These are phyloP conservation scores for Montipora capricornis DNA, from an alignment of 64 coral and sea anemone species.

Conservation along the genomic window DNA sequence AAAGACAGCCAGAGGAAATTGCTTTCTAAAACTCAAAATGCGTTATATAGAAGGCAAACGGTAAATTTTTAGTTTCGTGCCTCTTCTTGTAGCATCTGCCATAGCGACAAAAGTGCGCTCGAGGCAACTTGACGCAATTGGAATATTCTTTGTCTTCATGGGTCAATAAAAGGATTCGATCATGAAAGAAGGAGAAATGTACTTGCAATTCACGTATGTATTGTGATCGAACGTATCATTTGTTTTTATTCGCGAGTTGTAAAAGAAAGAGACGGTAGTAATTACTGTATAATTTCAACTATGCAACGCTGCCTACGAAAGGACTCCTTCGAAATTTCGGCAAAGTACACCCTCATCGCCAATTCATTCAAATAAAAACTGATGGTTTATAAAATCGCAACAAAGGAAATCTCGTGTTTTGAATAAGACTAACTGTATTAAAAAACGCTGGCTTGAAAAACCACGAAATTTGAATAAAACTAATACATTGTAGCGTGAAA, in stretches of 20 bases:
- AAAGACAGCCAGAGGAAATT: too few relatives aligned
- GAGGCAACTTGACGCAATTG: neutral
- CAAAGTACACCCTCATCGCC: neutral
- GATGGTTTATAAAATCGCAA: neutral
- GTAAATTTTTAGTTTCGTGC: constrained; percentile 29
- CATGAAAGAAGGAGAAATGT: constrained; percentile 22
- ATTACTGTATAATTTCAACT: constrained; percentile 19
- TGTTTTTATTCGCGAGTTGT: neutral
- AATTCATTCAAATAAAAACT: neutral
- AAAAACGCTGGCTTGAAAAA: neutral
- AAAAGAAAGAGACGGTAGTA: neutral
- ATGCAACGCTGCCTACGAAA: neutral
- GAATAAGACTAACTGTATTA: neutral
- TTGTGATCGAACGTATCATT: constrained; percentile 21
- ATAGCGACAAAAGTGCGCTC: constrained; percentile 34
- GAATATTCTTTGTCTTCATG: neutral
- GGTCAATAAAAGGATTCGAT: constrained; percentile 7
- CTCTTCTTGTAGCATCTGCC: constrained; percentile 8
- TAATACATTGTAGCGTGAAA: neutral
- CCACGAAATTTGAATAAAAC: constrained; percentile 30
- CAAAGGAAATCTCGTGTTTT: neutral
- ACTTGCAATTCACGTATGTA: neutral
- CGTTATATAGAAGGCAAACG: neutral
- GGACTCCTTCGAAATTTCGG: neutral
- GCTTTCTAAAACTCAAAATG: neutral